Evolutionary conservation across 2,113 vertebrate genomes (phyloP).

Genomic region (Ophiodon elongatus): DNA sequence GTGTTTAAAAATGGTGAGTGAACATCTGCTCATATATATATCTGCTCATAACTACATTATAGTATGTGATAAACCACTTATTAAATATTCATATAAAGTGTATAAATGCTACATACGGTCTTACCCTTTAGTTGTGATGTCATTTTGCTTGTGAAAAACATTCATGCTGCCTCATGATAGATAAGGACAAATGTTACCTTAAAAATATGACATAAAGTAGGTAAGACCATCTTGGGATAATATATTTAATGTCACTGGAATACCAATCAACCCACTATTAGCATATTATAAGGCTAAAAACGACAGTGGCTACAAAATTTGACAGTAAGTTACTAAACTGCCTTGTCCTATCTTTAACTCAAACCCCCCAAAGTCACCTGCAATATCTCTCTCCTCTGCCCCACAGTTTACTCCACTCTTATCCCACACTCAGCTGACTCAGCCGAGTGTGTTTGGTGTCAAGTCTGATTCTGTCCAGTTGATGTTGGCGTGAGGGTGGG

Average conservation of each 20-base stretch:
- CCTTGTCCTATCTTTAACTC: slow-evolving; percentile 46
- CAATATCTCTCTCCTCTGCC: slow-evolving; percentile 21
- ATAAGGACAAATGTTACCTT: background rate
- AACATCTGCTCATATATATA: background rate
- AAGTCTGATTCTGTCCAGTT: slow-evolving; percentile 59
- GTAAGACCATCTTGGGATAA: background rate
- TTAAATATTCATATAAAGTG: background rate
- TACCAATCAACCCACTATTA: background rate
- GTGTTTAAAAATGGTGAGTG: background rate
- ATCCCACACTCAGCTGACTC: slow-evolving; percentile 35
- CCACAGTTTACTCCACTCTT: slow-evolving; percentile 38
- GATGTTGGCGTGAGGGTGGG: slow-evolving; percentile 35
- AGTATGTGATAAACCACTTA: background rate
- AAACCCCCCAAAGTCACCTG: slow-evolving; percentile 31
- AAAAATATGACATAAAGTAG: background rate
- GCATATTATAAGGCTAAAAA: no score
- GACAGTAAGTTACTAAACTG: slow-evolving; percentile 24
- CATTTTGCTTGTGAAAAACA: background rate
- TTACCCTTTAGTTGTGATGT: background rate
- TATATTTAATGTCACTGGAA: background rate
- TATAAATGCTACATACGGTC: background rate
- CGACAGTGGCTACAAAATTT: background rate
- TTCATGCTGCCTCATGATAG: background rate
- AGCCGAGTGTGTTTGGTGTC: slow-evolving; percentile 63
- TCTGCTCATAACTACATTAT: background rate